A percentile compares a stretch with the other conserved stretches of the same genome.
phyloP scores from a whole-genome alignment of 2,113 vertebrate species.

The Mixornis gularis region DNA sequence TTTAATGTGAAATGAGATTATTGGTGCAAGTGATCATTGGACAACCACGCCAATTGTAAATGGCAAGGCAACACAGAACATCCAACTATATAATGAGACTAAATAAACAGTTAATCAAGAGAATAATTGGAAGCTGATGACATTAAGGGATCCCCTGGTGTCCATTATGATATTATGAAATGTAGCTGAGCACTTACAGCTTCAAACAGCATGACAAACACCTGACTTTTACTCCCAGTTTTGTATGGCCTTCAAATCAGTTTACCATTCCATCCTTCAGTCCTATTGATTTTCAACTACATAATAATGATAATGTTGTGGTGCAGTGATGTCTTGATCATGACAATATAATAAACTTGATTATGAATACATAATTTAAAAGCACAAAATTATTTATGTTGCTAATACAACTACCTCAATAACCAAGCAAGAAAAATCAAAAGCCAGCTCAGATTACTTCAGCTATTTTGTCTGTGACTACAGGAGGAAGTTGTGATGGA shows the following conservation, averaged over 20 bases:
- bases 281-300: not conserved
- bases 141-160: constrained; percentile 48
- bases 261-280: not conserved
- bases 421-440: not conserved
- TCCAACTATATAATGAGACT: not conserved
- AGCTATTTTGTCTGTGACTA: not conserved
- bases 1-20: not conserved
- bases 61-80: constrained; percentile 2
- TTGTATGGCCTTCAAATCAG: not conserved
- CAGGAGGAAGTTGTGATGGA: not conserved
- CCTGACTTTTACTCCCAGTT: constrained; percentile 14
- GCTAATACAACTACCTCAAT: not conserved
- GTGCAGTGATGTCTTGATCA: not conserved
- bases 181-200: constrained; percentile 5
- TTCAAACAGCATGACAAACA: constrained; percentile 9
- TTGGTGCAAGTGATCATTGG: not conserved
- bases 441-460: not conserved
- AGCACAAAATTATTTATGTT: not conserved
- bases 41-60: not conserved
- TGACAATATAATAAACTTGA: not conserved
- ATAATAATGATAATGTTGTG: not conserved
- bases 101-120: constrained; percentile 52
- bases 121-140: constrained; percentile 51
- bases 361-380: not conserved
- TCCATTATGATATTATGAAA: constrained; percentile 38